Conservation (phyloP, 1,140 invertebrate species). For the Diploscapter pachys region DNA sequence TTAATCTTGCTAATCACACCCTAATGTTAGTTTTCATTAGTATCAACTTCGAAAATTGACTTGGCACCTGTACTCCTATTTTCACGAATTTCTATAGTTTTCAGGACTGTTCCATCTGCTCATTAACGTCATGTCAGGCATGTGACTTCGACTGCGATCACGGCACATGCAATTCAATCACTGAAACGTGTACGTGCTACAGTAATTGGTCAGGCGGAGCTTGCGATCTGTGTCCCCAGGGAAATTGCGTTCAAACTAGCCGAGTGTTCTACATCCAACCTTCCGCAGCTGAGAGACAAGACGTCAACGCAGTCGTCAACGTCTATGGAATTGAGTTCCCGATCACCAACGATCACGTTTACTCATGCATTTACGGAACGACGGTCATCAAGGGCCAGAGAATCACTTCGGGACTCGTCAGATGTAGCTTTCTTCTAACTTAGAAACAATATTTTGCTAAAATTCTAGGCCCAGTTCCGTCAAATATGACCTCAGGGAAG, state of each 20-base stretch:
- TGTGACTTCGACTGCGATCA: conserved; percentile 21
- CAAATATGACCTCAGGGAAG: conserved; percentile 13
- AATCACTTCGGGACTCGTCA: background rate
- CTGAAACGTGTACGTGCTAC: conserved; percentile 10
- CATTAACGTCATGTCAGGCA: conserved; percentile 6
- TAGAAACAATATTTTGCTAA: too few species aligned
- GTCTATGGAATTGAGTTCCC: conserved; percentile 15
- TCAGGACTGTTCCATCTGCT: conserved; percentile 4
- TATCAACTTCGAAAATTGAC: too few species aligned
- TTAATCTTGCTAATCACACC: too few species aligned
- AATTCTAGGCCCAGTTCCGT: background rate
- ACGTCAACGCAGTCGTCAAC: conserved; percentile 14
- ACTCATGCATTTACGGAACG: conserved; percentile 12
- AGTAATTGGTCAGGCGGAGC: conserved; percentile 18
- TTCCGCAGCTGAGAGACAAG: conserved; percentile 10
- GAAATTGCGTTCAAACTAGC: conserved; percentile 10
- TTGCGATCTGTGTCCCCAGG: conserved; percentile 17
- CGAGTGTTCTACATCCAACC: conserved; percentile 12
- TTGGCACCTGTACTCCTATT: too few species aligned
- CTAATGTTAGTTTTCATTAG: too few species aligned
- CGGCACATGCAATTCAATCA: conserved; percentile 6
- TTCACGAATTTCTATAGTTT: too few species aligned
- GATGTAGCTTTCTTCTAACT: background rate
- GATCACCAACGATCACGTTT: conserved; percentile 9
- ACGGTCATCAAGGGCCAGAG: conserved; percentile 4